Conservation (phyloP, 2,888 invertebrate genomes). For the Spisula subtruncata region DNA sequence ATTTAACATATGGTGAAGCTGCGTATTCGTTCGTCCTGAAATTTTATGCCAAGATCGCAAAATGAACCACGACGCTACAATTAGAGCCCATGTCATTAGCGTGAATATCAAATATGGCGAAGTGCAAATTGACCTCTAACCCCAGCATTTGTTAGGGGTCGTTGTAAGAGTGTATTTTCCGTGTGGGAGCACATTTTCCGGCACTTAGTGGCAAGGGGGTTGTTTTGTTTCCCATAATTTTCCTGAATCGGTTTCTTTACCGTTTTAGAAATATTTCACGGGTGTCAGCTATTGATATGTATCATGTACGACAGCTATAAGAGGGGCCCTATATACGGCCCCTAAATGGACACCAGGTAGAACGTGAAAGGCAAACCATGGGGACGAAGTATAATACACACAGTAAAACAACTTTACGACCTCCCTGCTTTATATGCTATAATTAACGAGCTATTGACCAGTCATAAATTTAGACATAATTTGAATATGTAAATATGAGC, state of each 20-base stretch:
- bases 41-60: background rate
- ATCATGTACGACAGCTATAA: conserved; percentile 57
- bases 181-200: conserved; percentile 49
- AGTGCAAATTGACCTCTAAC: conserved; percentile 56
- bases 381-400: conserved; percentile 40
- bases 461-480: conserved; percentile 61
- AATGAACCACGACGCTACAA: background rate
- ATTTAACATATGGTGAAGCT: background rate
- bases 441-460: conserved; percentile 69
- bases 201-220: conserved; percentile 28
- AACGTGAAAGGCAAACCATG: conserved; percentile 48
- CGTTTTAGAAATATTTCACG: conserved; percentile 62
- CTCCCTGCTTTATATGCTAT: conserved; percentile 40
- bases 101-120: conserved; percentile 53
- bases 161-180: conserved; percentile 55
- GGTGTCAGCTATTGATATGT: conserved; percentile 62
- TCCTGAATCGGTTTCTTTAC: conserved; percentile 25
- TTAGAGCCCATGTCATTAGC: conserved; percentile 43
- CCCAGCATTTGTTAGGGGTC: conserved; percentile 60
- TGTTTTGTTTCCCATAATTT: conserved; percentile 65
- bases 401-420: conserved; percentile 36
- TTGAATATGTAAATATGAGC: conserved; percentile 67
- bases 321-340: conserved; percentile 41
- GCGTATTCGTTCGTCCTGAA: background rate
- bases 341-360: conserved; percentile 36